Evolutionary conservation across 2,797 vertebrate genomes (phyloP).

Genomic region (Centroberyx gerrardi): DNA sequence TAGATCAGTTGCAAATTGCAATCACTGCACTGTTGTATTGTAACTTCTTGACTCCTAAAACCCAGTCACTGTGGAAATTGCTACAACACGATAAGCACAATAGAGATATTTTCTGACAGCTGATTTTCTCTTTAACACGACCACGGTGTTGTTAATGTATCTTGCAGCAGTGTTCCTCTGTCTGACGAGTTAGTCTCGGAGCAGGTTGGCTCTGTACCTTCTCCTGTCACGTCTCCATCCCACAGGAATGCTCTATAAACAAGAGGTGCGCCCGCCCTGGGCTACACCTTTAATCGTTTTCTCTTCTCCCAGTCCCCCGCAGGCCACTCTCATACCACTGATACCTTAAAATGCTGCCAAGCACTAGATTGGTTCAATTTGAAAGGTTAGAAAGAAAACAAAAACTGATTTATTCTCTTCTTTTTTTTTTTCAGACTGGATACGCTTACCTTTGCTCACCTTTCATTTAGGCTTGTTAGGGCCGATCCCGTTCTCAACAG

Average conservation of each 20-base stretch:
- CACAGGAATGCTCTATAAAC: constrained; percentile 80
- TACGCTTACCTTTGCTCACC: constrained; percentile 57
- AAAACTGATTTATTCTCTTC: constrained; percentile 65
- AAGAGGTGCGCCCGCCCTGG: constrained; percentile 74
- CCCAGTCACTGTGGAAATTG: not conserved
- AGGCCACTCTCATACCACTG: constrained; percentile 65
- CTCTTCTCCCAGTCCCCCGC: constrained; percentile 64
- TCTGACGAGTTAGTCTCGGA: constrained; percentile 55
- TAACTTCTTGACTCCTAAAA: not conserved
- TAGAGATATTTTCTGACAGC: constrained; percentile 30
- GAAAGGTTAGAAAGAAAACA: constrained; percentile 63
- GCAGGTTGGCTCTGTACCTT: constrained; percentile 56
- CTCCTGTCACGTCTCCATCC: constrained; percentile 71
- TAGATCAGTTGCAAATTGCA: constrained; percentile 1
- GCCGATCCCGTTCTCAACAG: constrained; percentile 36
- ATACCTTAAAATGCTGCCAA: constrained; percentile 75
- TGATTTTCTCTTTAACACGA: constrained; percentile 29
- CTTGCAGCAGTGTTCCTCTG: constrained; percentile 27
- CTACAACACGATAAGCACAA: not conserved
- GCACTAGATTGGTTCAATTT: constrained; percentile 76
- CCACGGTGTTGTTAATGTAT: constrained; percentile 38
- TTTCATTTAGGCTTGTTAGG: constrained; percentile 63
- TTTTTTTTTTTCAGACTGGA: constrained; percentile 39
- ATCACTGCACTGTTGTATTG: not conserved
- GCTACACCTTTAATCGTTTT: constrained; percentile 83